These are phyloP conservation scores for Drosophila trapezifrons DNA, from an alignment of 1,140 invertebrate genomes.

Conservation along the genomic window DNA sequence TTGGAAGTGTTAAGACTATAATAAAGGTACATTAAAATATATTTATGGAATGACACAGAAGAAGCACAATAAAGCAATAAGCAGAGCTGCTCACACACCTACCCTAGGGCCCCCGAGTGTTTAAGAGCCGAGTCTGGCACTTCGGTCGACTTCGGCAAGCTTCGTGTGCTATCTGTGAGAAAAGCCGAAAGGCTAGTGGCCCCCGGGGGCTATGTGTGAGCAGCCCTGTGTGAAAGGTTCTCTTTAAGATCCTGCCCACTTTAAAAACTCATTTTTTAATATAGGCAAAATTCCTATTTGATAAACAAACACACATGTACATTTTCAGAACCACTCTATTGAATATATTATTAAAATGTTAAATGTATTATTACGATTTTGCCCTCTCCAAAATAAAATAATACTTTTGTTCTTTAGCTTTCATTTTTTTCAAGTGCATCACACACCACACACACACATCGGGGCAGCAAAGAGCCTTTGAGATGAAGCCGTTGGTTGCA, in stretches of 20 bases:
- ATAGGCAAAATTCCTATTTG: neutral
- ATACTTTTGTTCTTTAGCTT: neutral
- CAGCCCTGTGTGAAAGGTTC: neutral
- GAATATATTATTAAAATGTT: too few species aligned
- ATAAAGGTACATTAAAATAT: too few species aligned
- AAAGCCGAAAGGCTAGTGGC: neutral
- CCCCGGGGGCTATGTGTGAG: fast-evolving
- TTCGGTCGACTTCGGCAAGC: neutral
- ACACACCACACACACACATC: conserved; percentile 14
- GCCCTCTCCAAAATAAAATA: neutral
- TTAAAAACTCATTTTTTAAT: neutral
- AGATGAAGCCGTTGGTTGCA: conserved; percentile 62
- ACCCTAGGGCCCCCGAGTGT: neutral
- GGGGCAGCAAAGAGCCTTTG: conserved; percentile 36
- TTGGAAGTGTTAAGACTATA: too few species aligned
- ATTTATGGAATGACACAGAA: too few species aligned
- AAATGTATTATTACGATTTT: too few species aligned
- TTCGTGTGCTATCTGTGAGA: neutral
- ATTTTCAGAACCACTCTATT: too few species aligned
- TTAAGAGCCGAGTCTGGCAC: neutral
- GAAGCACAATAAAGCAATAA: neutral
- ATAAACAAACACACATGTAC: too few species aligned
- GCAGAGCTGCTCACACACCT: neutral
- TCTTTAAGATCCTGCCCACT: neutral
- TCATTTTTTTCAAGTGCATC: conserved; percentile 10